Evolutionary conservation across 2,113 vertebrate genomes (phyloP).

Genomic region (Lepus timidus): DNA sequence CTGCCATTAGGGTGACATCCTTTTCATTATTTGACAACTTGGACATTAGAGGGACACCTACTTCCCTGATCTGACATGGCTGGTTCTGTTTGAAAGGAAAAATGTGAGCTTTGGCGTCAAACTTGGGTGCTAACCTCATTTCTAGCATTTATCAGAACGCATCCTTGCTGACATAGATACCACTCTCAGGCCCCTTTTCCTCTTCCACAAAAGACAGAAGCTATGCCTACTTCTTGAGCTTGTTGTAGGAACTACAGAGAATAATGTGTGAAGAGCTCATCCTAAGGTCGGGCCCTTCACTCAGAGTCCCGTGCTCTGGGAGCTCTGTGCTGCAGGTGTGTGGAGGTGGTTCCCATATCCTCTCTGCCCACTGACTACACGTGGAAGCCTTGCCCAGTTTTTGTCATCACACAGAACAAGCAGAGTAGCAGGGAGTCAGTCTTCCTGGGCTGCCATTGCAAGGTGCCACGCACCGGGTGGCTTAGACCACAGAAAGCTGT

Average conservation of each 20-base stretch:
- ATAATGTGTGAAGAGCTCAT: too few relatives aligned
- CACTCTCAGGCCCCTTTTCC: not conserved
- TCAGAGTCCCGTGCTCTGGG: not conserved
- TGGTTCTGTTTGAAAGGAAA: not conserved
- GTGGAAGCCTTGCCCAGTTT: not conserved
- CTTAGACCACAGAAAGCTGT: not conserved
- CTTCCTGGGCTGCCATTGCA: not conserved
- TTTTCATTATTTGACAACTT: not conserved
- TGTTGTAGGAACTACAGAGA: not conserved
- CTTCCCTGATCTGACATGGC: not conserved
- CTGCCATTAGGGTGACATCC: rapidly evolving
- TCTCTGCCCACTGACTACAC: not conserved
- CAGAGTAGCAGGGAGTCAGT: not conserved
- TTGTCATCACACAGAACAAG: not conserved
- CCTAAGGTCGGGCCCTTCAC: too few relatives aligned
- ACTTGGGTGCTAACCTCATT: not conserved
- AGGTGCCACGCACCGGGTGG: not conserved
- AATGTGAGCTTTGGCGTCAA: not conserved
- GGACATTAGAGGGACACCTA: too few relatives aligned
- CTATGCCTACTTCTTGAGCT: not conserved
- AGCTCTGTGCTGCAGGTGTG: not conserved
- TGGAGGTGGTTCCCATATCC: rapidly evolving
- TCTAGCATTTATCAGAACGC: not conserved
- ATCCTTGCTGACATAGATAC: not conserved
- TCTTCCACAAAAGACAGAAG: not conserved